Conservation (phyloP, 1,140 invertebrate species). For the Cotesia glomerata region DNA sequence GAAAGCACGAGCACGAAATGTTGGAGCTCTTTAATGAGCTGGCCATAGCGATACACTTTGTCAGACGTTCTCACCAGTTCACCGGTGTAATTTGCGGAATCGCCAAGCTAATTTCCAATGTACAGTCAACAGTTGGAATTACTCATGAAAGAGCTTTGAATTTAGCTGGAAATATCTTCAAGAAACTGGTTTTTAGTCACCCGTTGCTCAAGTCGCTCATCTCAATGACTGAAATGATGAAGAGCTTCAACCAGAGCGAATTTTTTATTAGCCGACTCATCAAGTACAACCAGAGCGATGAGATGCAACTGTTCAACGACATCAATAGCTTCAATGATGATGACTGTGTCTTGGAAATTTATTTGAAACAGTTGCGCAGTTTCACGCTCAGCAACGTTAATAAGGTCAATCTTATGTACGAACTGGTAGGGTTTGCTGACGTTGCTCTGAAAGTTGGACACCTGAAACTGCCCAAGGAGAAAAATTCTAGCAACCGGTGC, state of each 20-base stretch:
- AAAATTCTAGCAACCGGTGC: no score
- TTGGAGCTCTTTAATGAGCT: slow-evolving; percentile 53
- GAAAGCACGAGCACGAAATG: slow-evolving; percentile 49
- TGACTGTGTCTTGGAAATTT: slow-evolving; percentile 53
- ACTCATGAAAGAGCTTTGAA: slow-evolving; percentile 46
- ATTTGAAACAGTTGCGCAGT: slow-evolving; percentile 49
- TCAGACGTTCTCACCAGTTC: slow-evolving; percentile 59
- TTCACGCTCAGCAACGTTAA: slow-evolving; percentile 48
- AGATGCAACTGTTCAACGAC: slow-evolving; percentile 21
- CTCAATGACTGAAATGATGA: slow-evolving; percentile 43
- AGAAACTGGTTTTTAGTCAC: slow-evolving; percentile 54
- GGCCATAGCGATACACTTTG: slow-evolving; percentile 44
- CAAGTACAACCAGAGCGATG: slow-evolving; percentile 18
- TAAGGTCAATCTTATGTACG: slow-evolving; percentile 44
- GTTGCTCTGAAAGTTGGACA: slow-evolving; percentile 39
- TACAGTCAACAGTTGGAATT: slow-evolving; percentile 45
- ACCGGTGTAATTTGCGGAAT: slow-evolving; percentile 56
- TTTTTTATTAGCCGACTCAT: slow-evolving; percentile 41
- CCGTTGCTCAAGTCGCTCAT: slow-evolving; percentile 50
- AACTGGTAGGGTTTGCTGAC: slow-evolving; percentile 46
- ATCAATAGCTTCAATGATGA: slow-evolving; percentile 28
- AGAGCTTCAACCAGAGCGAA: slow-evolving; percentile 39
- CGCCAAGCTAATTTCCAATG: slow-evolving; percentile 44
- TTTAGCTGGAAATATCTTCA: slow-evolving; percentile 50
- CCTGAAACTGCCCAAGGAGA: neutral